Percentiles rank a stretch among this genome's conserved stretches.
Conservation (phyloP, 2,888 invertebrate genomes). For the Diabrotica balteata region DNA sequence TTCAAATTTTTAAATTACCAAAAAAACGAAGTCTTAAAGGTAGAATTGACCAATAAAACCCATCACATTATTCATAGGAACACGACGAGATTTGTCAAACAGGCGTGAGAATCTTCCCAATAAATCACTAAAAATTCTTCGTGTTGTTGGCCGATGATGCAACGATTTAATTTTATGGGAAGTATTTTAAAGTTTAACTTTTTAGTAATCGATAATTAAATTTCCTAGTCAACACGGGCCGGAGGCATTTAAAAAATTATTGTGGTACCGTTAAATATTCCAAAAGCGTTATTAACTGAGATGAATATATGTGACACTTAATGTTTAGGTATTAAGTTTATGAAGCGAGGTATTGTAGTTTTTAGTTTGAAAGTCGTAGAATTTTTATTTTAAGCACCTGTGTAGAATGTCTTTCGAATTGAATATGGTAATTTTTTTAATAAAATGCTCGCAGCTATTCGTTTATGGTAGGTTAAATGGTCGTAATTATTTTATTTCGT, state of each 20-base stretch:
- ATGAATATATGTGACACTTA: slow-evolving; percentile 4
- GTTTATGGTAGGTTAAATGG: too few relatives aligned
- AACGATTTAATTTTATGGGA: slow-evolving; percentile 17
- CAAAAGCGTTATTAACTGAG: slow-evolving; percentile 5
- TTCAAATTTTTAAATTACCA: too few relatives aligned
- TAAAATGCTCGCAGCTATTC: too few relatives aligned
- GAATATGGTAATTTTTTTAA: too few relatives aligned
- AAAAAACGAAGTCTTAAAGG: too few relatives aligned
- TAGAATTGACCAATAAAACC: neutral
- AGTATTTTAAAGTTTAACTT: slow-evolving; percentile 12
- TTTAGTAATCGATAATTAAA: slow-evolving; percentile 25
- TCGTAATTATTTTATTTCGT: too few relatives aligned
- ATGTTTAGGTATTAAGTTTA: neutral
- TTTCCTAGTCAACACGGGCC: slow-evolving; percentile 13
- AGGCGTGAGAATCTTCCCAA: slow-evolving; percentile 12
- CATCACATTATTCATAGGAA: neutral
- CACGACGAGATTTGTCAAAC: slow-evolving; percentile 13
- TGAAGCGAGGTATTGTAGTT: neutral
- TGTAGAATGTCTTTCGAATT: too few relatives aligned
- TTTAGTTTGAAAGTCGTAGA: slow-evolving; percentile 2
- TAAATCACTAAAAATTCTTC: slow-evolving; percentile 14
- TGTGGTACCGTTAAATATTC: slow-evolving; percentile 19
- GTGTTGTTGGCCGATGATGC: neutral
- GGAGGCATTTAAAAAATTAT: slow-evolving; percentile 7
- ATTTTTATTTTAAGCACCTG: slow-evolving; percentile 1